A percentile compares a stretch with the other conserved stretches of the same genome.
phyloP scores from a whole-genome alignment of 1,140 invertebrate genomes.

The Medauroidea extradentata region DNA sequence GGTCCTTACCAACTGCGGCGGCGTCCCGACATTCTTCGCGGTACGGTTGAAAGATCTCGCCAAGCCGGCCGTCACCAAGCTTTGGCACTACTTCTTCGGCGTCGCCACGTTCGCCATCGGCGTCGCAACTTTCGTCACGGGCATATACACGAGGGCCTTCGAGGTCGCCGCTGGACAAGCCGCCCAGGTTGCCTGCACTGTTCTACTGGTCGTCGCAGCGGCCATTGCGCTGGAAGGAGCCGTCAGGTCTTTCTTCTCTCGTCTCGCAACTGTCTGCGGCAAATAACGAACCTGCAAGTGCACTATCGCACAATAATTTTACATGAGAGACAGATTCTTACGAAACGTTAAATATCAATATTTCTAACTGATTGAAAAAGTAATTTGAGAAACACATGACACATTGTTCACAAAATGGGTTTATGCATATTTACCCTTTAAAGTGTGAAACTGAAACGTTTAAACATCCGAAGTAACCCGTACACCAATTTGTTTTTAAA shows the following conservation, averaged over 20 bases:
- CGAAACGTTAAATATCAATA: no score
- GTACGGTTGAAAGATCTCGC: background rate
- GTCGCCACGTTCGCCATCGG: conserved; percentile 2
- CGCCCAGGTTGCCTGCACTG: conserved; percentile 3
- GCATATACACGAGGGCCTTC: conserved; percentile 3
- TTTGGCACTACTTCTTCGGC: background rate
- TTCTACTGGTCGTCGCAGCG: conserved; percentile 1
- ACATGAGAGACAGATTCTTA: no score
- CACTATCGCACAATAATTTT: no score
- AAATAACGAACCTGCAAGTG: no score
- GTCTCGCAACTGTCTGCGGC: no score
- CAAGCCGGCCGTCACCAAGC: conserved; percentile 4
- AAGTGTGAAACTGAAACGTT: no score
- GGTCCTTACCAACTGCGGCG: conserved; percentile 3
- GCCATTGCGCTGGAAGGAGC: conserved; percentile 7
- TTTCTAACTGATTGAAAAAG: no score
- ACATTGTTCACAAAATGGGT: no score
- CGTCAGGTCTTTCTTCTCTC: background rate
- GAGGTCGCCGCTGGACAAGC: background rate
- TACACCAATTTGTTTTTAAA: no score
- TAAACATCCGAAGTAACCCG: no score
- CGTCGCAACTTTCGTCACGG: background rate
- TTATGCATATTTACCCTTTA: no score
- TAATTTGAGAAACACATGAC: no score
- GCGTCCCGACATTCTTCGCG: background rate